These are phyloP conservation scores for Chymomyza caudatula DNA, from an alignment of 2,888 invertebrate genomes.

Conservation along the genomic window DNA sequence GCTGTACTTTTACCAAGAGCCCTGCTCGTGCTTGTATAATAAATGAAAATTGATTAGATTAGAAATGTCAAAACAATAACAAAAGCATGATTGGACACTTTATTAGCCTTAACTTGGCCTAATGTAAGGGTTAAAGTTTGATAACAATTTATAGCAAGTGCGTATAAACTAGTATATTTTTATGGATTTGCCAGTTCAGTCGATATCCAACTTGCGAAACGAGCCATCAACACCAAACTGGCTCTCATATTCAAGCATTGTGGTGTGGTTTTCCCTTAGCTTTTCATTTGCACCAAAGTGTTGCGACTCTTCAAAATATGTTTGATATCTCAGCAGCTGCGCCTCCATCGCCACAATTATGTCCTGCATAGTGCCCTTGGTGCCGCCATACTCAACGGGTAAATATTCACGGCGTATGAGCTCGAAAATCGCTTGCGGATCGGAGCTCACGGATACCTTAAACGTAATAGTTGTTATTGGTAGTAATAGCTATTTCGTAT, in stretches of 20 bases:
- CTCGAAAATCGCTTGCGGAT: conserved; percentile 81
- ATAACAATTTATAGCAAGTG: neutral
- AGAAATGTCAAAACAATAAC: neutral
- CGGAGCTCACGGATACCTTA: conserved; percentile 81
- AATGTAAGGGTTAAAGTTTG: neutral
- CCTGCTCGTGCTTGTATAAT: neutral
- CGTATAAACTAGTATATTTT: conserved; percentile 12
- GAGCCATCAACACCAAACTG: conserved; percentile 41
- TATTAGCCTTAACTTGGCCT: neutral
- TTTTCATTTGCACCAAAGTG: conserved; percentile 72
- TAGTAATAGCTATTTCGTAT: neutral
- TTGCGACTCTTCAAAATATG: conserved; percentile 71
- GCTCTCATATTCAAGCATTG: conserved; percentile 5
- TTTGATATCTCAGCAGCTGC: conserved; percentile 61
- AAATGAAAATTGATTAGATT: conserved; percentile 31
- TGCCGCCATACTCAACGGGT: conserved; percentile 84
- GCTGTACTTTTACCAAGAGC: neutral
- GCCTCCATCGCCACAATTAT: conserved; percentile 73
- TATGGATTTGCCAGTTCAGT: no score
- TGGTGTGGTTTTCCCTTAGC: conserved; percentile 43
- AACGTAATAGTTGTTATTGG: conserved; percentile 11
- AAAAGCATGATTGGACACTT: neutral
- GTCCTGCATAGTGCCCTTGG: conserved; percentile 78
- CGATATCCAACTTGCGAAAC: conserved; percentile 38
- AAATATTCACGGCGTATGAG: conserved; percentile 81